Evolutionary conservation across 2,888 invertebrate species (phyloP).

Genomic region (Chrysotoxum bicinctum): DNA sequence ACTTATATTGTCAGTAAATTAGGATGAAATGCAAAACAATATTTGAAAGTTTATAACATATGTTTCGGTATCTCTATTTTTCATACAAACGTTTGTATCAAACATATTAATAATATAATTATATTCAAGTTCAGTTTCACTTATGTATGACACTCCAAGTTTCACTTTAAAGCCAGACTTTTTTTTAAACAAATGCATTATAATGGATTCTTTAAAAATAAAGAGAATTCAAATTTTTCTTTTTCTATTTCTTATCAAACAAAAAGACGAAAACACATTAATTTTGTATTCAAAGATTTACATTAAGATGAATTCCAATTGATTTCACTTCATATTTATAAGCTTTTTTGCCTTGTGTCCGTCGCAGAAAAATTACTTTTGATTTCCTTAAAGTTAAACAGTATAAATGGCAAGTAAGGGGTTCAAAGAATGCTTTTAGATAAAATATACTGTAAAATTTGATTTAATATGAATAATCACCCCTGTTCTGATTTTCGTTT

Average conservation of each 20-base stretch:
- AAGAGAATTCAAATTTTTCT: not conserved
- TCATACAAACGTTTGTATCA: no score
- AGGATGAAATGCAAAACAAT: no score
- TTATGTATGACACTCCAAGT: not conserved
- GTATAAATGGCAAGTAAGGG: not conserved
- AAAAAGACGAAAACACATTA: not conserved
- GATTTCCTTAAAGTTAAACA: not conserved
- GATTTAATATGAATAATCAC: no score
- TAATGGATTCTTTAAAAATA: not conserved
- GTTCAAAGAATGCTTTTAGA: no score
- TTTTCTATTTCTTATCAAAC: not conserved
- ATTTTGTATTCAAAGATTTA: conserved; percentile 1
- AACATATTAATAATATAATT: not conserved
- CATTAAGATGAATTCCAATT: not conserved
- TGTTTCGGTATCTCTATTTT: no score
- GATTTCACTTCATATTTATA: conserved; percentile 3
- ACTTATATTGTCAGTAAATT: no score
- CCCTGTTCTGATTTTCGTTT: no score
- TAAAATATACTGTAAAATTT: no score
- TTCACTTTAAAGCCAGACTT: not conserved
- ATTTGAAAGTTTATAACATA: no score
- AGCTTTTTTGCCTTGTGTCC: not conserved
- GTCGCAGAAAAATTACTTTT: not conserved
- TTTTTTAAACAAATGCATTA: not conserved
- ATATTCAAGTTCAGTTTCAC: not conserved